Evolutionary conservation across 53 echinoderm and acorn worm genomes (phyloP), one percentile per base, ranked within the genome.

Genomic region (Temnopleurus reevesii): DNA sequence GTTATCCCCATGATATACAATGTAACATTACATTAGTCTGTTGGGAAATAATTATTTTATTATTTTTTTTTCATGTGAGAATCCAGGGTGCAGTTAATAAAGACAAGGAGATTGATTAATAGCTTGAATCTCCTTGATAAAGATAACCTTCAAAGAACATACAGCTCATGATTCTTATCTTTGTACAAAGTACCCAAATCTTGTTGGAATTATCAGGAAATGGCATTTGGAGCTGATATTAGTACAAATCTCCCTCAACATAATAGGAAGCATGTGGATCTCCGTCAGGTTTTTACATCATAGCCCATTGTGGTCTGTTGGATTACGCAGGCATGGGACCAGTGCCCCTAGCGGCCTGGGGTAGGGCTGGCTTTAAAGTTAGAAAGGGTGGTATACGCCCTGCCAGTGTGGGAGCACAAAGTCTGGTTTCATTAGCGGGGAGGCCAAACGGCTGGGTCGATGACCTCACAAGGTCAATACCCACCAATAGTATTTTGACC

Each of bases 201-300:
- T 30, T 64, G 51, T 87, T 47, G 64, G 26, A 49, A 23, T 28
- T 36, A 53, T 49, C 88, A 87, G 88, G 88, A 66, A 87, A 46
- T 49, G 27, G 66, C 88, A 87, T 87, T 87, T 87, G 88, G 49
- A 87, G 88, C n/a, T 66, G 71, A 71, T 87, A 87, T 87, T 87
- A 46, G 66, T 66, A 87, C 88, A 66, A 71, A 66, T 87, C 88
- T 59, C 59, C 12, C 1, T 3, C 24, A 66, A 87, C 88, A 87
- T 87, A 87, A 87, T 51, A 17, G 7, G 23, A 66, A 87, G 49
- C 88, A 86, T 86, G 88, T 87, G 88, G 88, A 83, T 47, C 30
- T 36, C 9, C 26, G 55, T 55, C 55, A 35, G 55, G 54, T 54
- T 53, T 83, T 83, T 83, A 53, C 55, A 55, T 83, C 55, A 53